phyloP scores from a whole-genome alignment of 2,113 vertebrate species.

The Cyphomyrus plagiostoma region DNA sequence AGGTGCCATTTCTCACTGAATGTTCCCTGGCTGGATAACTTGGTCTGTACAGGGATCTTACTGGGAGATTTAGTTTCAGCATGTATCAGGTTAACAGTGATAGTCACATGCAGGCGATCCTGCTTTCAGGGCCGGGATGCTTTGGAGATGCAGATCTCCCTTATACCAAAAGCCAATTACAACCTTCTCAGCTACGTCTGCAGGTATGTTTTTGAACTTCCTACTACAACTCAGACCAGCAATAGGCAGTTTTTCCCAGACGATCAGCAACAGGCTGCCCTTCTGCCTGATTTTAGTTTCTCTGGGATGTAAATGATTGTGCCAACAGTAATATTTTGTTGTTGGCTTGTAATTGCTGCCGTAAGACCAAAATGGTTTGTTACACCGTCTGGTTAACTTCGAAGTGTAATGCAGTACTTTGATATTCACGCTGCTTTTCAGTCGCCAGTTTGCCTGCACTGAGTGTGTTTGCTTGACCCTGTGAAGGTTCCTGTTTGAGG shows the following conservation, averaged over 20 bases:
- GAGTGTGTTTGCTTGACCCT: not conserved
- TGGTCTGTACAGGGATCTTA: not conserved
- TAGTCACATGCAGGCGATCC: not conserved
- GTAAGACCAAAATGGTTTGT: not conserved
- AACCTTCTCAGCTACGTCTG: constrained; percentile 91
- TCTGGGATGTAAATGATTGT: not conserved
- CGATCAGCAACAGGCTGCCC: not conserved
- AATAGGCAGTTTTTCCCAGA: not conserved
- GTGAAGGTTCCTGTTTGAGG: constrained; percentile 83
- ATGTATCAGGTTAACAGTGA: not conserved
- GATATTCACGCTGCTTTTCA: not conserved
- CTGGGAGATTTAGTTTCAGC: not conserved
- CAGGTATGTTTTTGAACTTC: constrained; percentile 59
- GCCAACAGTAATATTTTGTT: not conserved
- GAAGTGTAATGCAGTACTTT: not conserved
- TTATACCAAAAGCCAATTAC: constrained; percentile 80
- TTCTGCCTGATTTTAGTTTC: not conserved
- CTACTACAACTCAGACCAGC: not conserved
- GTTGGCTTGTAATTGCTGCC: not conserved
- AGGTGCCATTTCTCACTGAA: not conserved
- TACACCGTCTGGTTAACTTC: not conserved
- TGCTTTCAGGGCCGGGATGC: constrained; percentile 67
- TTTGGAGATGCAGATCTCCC: constrained; percentile 73
- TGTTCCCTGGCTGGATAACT: not conserved
- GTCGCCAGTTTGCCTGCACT: not conserved